These are phyloP conservation scores for Baronia brevicornis DNA, from an alignment of 2,888 invertebrate genomes.

Conservation along the genomic window DNA sequence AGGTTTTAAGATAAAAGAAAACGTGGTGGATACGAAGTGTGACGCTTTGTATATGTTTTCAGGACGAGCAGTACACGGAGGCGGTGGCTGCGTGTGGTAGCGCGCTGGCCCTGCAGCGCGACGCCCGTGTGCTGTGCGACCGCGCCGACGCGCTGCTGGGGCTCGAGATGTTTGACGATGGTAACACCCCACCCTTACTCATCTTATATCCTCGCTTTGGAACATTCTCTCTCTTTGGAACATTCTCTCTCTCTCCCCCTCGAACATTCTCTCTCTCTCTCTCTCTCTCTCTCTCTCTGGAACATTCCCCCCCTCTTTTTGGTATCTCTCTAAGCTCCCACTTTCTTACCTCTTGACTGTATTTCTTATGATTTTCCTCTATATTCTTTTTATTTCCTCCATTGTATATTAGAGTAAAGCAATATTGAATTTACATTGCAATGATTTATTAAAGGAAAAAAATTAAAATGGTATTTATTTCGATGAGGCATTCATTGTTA, in stretches of 20 bases:
- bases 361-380: neutral
- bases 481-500: no score
- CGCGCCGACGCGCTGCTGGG: conserved; percentile 93
- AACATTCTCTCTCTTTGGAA: neutral
- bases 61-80: conserved; percentile 82
- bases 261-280: neutral
- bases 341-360: no score
- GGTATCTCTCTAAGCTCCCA: no score
- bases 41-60: conserved; percentile 25
- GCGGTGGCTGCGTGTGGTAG: conserved; percentile 86
- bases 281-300: neutral
- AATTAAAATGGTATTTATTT: no score
- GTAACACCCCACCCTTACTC: conserved; percentile 51
- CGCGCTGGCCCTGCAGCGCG: conserved; percentile 84
- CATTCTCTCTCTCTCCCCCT: neutral
- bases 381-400: no score
- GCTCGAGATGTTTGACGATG: conserved; percentile 94
- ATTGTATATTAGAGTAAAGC: no score
- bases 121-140: conserved; percentile 89
- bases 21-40: no score
- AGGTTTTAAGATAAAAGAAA: no score
- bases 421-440: no score
- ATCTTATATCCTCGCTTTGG: neutral
- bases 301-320: no score
- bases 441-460: no score